Evolutionary conservation across 2,888 invertebrate species (phyloP).

Genomic region (Pachydiplax longipennis): DNA sequence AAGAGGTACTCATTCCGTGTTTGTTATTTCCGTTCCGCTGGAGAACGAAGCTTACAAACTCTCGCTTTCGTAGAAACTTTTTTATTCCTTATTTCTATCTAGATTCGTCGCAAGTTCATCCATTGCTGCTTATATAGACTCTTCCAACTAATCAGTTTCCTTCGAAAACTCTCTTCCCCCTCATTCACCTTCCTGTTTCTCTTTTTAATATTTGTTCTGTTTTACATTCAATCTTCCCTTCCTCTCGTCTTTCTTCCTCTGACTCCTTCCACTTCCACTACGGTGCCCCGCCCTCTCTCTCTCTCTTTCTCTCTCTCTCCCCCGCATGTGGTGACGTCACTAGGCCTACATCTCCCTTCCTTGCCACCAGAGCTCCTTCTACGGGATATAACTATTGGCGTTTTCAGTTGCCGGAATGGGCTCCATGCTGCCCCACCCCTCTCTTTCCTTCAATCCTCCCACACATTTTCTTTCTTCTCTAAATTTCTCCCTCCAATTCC

Average conservation of each 20-base stretch:
- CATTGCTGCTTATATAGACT: background rate
- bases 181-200: background rate
- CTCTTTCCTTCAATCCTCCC: constrained; percentile 48
- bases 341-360: constrained; percentile 37
- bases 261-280: constrained; percentile 15
- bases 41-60: too few species aligned
- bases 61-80: too few species aligned
- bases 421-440: background rate
- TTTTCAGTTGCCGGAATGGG: constrained; percentile 43
- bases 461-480: constrained; percentile 48
- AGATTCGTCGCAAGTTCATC: background rate
- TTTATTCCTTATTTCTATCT: background rate
- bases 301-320: constrained; percentile 4
- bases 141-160: background rate
- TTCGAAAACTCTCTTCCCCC: background rate
- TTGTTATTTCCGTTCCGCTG: too few species aligned
- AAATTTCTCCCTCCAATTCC: constrained; percentile 44
- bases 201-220: background rate
- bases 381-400: constrained; percentile 44
- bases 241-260: background rate
- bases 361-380: constrained; percentile 39
- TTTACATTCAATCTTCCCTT: background rate
- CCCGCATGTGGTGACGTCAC: constrained; percentile 38
- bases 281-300: constrained; percentile 36
- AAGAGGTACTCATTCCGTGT: too few species aligned